Evolutionary conservation across 2,888 invertebrate species (phyloP), one percentile per base, ranked within the genome.

Genomic region (Mythimna impura): DNA sequence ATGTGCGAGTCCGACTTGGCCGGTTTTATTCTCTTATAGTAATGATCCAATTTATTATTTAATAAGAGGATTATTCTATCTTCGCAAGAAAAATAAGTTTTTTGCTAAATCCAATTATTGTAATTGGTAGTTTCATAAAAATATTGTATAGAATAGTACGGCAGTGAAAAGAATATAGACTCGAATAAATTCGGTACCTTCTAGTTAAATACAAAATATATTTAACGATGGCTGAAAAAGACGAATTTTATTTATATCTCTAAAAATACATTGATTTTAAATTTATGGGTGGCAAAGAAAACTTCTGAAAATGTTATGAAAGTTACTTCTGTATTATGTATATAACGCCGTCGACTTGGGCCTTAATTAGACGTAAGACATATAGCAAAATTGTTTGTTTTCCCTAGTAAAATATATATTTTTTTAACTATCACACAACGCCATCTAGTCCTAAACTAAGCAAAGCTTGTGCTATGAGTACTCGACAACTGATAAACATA

Each of bases 81-180:
- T 8, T 5, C 12, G 9, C 22, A 30, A 40, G 12, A 30, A 34
- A 20, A 14, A 14, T 3, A 50, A 0, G 4, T 43, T 69, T 43
- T 6, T 9, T 17, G 20, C 12, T 40, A 14, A 43, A 54, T 68
- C 9, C 2, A 30, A 30, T 3, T 12, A 30, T 14, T 54, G 14
- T 54, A 55, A 54, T 68, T 50, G 20, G 36, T 20, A 20, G 3
- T 30, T 25, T 17, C 25, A 30, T 70, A 66, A 52, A 52, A 68
- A 54, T 55, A 55, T 43, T 69, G 34, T 22, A 43, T 34, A 14
- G 34, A 0, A 34, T 12, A 14, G 20, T 25, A 40, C 12, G 36
- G 20, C 14, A 47, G 25, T 10, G 8, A 71, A 71, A 69, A 57
- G 0, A 12, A 5, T 34, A 20, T 20, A 70, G 22, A 25, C 34